A percentile compares a stretch with the other conserved stretches of the same genome.
Evolutionary conservation across 2,113 vertebrate genomes (phyloP).

Genomic region (Nematolebias whitei): DNA sequence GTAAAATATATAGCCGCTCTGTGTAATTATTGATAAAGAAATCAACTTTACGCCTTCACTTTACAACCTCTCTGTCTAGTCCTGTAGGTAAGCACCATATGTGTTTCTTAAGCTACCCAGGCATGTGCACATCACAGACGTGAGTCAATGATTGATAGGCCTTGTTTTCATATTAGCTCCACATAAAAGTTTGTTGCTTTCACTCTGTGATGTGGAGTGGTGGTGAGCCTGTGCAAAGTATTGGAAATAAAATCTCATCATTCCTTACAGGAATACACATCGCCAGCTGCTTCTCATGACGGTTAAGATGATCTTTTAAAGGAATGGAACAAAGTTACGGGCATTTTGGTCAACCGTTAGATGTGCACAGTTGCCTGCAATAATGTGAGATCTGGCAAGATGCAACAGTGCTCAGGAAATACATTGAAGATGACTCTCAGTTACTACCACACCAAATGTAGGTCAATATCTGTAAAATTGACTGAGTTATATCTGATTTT

Average conservation of each 20-base stretch:
- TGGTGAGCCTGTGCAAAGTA: conserved; percentile 5
- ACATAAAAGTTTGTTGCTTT: conserved; percentile 28
- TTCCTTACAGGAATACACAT: background rate
- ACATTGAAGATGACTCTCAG: too few relatives aligned
- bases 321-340: too few relatives aligned
- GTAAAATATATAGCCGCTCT: background rate
- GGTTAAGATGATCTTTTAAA: too few relatives aligned
- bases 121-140: conserved; percentile 45
- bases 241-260: background rate
- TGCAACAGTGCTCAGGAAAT: too few relatives aligned
- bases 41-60: conserved; percentile 15
- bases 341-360: too few relatives aligned
- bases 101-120: conserved; percentile 49
- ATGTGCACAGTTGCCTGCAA: too few relatives aligned
- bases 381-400: too few relatives aligned
- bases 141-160: conserved; percentile 59
- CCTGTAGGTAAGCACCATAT: background rate
- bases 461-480: too few relatives aligned
- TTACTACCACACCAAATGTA: too few relatives aligned
- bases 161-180: conserved; percentile 37
- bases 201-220: conserved; percentile 21
- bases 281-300: too few relatives aligned
- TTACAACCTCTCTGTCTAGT: conserved; percentile 31
- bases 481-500: too few relatives aligned
- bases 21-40: conserved; percentile 30